Evolutionary conservation across 2,888 invertebrate genomes (phyloP), one percentile per base, ranked within the genome.

Genomic region (Agrochola litura): DNA sequence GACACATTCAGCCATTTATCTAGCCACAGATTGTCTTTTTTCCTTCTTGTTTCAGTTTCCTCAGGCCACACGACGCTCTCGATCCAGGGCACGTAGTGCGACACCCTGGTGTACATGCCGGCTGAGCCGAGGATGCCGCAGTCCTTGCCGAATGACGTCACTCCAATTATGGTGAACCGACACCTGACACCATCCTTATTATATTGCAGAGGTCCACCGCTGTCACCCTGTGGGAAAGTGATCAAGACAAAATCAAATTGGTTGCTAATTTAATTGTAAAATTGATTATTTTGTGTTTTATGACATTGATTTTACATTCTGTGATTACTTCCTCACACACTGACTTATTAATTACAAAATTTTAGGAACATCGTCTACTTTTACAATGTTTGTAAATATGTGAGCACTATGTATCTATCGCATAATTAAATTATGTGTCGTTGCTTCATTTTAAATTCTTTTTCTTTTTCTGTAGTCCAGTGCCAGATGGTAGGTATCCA

Each of bases 1-100:
- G 61, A 43, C 2, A 52, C 37, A 56, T 19, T 63, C 8, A 77
- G 10, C 69, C n/a, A 69, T 19, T 52, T 63, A 22, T 43, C 14
- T 0, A 79, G 22, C 75, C 75, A 75, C 19, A 30, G 6, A 0
- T 67, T 1, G 16, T 73, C 69, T 2, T 63, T 41, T 56, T 69
- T 58, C 19, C 6, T 71, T 8, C 0, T 54, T 4, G 19, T 54
- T 72, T 76, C 65, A 37, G 30, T 54, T 9, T 81, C 78, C 12
- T 90, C 88, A 78, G 96, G 94, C 97, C 97, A 97, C 37, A 97
- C 97, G 41, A 95, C 90, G 46, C 91, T 92, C 89, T 97, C 97
- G 54, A 98, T 97, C 97, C 97, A 98, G 6, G 96, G 91, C 3
- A 97, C 86, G 86, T 96, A 97, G 66, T 95, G 65, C 4, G 94